Conservation (phyloP, 64 coral and sea anemone genomes). For the Porites lutea region DNA sequence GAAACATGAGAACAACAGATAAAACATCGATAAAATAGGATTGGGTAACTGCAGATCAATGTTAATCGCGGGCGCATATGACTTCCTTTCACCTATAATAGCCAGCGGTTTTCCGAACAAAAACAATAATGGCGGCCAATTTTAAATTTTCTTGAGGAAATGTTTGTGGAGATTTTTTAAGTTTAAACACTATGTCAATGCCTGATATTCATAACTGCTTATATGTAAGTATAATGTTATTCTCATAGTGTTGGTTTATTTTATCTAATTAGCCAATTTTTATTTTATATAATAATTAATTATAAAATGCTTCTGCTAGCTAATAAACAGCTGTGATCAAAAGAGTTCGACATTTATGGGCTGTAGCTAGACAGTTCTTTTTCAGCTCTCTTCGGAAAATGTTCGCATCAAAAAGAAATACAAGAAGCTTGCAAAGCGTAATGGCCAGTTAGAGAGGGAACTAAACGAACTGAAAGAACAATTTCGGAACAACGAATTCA, state of each 20-base stretch:
- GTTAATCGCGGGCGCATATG: neutral
- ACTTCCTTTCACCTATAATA: too few species aligned
- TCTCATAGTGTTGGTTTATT: too few species aligned
- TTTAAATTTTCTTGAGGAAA: neutral
- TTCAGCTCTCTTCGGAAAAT: conserved; percentile 90
- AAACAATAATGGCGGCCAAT: conserved; percentile 31
- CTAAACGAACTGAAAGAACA: conserved; percentile 65
- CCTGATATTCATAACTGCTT: conserved; percentile 69
- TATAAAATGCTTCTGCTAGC: too few species aligned
- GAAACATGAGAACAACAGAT: neutral
- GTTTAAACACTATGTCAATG: conserved; percentile 31
- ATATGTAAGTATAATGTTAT: conserved; percentile 34
- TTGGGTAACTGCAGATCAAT: too few species aligned
- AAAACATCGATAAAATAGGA: too few species aligned
- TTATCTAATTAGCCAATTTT: too few species aligned
- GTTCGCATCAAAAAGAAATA: conserved; percentile 86
- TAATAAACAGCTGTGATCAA: too few species aligned
- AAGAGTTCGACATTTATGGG: too few species aligned
- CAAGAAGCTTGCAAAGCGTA: conserved; percentile 84
- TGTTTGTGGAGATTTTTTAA: neutral
- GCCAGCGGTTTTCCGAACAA: conserved; percentile 52
- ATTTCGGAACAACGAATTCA: conserved; percentile 38
- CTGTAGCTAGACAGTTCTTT: neutral
- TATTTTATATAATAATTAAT: too few species aligned
- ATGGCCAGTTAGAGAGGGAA: conserved; percentile 72